These are phyloP conservation scores for Cyclophora punctaria DNA, from an alignment of 2,888 invertebrate genomes.

Conservation along the genomic window DNA sequence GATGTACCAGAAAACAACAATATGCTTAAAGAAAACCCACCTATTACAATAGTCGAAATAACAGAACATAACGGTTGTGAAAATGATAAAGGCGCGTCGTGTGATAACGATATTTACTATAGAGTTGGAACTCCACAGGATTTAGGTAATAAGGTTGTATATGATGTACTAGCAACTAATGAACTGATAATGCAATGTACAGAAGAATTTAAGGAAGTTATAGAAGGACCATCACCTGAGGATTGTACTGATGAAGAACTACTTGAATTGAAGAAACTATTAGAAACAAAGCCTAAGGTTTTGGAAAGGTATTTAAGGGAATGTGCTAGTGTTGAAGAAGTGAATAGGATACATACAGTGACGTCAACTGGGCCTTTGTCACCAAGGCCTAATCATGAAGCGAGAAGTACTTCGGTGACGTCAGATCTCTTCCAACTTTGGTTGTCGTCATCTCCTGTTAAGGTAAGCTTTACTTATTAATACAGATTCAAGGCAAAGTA, in stretches of 20 bases:
- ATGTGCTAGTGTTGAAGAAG: constrained; percentile 80
- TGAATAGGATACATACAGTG: constrained; percentile 75
- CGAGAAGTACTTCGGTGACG: constrained; percentile 83
- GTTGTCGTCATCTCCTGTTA: constrained; percentile 85
- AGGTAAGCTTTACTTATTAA: constrained; percentile 60
- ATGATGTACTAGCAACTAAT: constrained; percentile 49
- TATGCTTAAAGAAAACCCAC: constrained; percentile 66
- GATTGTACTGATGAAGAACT: constrained; percentile 62
- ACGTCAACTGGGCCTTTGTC: constrained; percentile 71
- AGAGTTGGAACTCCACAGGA: constrained; percentile 51
- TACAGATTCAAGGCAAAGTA: background rate
- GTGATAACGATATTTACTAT: constrained; percentile 47
- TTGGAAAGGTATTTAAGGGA: constrained; percentile 86
- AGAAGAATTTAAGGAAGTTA: constrained; percentile 57
- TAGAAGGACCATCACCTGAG: constrained; percentile 57
- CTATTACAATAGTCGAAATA: constrained; percentile 63
- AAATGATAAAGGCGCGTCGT: constrained; percentile 42
- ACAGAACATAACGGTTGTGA: constrained; percentile 70
- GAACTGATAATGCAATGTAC: constrained; percentile 49
- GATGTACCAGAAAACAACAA: constrained; percentile 54
- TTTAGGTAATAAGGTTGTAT: constrained; percentile 60
- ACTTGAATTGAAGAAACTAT: constrained; percentile 47
- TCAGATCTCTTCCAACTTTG: constrained; percentile 90
- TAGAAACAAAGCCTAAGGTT: constrained; percentile 76
- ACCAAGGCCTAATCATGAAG: constrained; percentile 64